Conservation (phyloP, 2,888 invertebrate species). For the Tortrix viridana region DNA sequence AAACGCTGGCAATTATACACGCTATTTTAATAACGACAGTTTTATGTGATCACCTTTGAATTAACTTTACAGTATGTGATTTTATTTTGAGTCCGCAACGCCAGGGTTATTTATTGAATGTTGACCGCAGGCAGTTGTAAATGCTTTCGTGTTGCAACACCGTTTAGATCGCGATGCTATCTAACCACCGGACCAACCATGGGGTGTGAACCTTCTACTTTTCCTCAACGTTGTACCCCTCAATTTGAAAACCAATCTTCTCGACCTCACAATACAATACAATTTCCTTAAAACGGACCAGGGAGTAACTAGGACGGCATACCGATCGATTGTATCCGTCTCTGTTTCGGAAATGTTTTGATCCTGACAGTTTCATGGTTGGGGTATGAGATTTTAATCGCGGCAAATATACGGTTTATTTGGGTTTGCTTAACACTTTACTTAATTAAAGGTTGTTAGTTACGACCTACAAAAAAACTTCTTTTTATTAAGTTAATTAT, state of each 20-base stretch:
- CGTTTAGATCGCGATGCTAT: conserved; percentile 76
- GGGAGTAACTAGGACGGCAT: background rate
- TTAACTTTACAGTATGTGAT: too few relatives aligned
- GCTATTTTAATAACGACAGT: too few relatives aligned
- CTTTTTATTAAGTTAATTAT: background rate
- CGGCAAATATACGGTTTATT: conserved; percentile 3
- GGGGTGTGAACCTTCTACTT: conserved; percentile 73
- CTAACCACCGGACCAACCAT: conserved; percentile 66
- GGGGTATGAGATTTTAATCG: conserved; percentile 23
- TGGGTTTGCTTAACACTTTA: conserved; percentile 1
- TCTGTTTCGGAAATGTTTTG: conserved; percentile 50
- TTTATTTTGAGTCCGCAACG: too few relatives aligned
- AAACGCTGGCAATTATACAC: too few relatives aligned
- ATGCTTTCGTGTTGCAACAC: conserved; percentile 72
- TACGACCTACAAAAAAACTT: background rate
- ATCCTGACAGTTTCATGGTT: conserved; percentile 47
- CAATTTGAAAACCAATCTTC: conserved; percentile 53
- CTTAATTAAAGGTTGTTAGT: background rate
- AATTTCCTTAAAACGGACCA: conserved; percentile 47
- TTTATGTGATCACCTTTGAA: too few relatives aligned
- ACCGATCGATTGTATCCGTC: conserved; percentile 6
- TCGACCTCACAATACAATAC: conserved; percentile 46
- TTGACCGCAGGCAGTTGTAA: conserved; percentile 41
- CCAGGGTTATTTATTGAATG: conserved; percentile 42
- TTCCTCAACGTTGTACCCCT: conserved; percentile 54